phyloP scores from a whole-genome alignment of 2,113 vertebrate genomes.

The Chloebia gouldiae region DNA sequence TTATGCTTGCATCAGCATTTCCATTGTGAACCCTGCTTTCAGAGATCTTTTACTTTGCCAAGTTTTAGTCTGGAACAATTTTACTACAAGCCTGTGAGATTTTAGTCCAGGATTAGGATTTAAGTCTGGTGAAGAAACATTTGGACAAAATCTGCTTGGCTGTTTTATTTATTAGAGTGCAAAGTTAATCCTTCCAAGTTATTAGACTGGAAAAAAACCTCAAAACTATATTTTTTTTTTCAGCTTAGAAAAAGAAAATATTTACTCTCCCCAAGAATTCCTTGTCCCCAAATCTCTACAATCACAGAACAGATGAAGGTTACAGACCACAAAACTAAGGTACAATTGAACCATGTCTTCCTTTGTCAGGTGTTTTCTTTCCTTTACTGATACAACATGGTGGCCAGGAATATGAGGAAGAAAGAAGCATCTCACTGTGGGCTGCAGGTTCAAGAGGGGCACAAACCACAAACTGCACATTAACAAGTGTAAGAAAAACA shows the following conservation, averaged over 20 bases:
- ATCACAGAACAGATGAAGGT: background rate
- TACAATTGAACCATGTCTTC: background rate
- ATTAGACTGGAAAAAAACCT: conserved; percentile 21
- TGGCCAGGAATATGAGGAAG: background rate
- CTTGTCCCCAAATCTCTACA: background rate
- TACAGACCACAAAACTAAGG: background rate
- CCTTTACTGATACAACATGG: background rate
- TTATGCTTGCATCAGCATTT: conserved; percentile 68
- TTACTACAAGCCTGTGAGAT: conserved; percentile 53
- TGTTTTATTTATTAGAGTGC: conserved; percentile 55
- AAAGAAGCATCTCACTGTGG: background rate
- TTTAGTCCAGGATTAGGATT: conserved; percentile 56
- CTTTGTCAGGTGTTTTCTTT: background rate
- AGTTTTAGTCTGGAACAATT: conserved; percentile 63
- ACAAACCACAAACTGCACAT: background rate
- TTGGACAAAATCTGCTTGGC: conserved; percentile 59
- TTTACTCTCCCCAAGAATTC: background rate
- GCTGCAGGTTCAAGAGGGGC: background rate
- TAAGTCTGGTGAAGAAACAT: conserved; percentile 54
- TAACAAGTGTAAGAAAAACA: background rate
- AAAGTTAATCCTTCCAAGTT: conserved; percentile 44
- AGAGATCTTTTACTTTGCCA: conserved; percentile 55
- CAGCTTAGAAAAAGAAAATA: background rate
- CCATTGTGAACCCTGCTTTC: conserved; percentile 57
- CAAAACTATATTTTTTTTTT: background rate